Evolutionary conservation across 2,113 vertebrate species (phyloP).

Genomic region (Pachycephala philippinensis): DNA sequence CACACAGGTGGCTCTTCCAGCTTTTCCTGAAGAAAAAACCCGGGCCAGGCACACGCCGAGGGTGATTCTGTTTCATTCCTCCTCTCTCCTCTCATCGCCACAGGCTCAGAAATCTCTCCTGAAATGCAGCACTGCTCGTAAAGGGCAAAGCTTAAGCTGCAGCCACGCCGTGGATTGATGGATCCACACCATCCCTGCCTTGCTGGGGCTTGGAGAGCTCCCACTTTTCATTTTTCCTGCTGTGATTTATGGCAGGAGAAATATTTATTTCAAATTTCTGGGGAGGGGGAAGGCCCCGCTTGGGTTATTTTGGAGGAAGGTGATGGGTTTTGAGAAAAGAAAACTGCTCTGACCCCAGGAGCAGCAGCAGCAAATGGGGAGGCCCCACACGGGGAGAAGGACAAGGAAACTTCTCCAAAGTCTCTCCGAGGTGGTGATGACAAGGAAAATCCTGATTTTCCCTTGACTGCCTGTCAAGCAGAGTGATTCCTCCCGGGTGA

Average conservation of each 20-base stretch:
- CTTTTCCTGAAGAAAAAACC: not conserved
- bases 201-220: not conserved
- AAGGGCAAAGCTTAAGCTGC: not conserved
- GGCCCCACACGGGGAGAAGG: not conserved
- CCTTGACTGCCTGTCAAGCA: constrained; percentile 11
- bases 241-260: constrained; percentile 13
- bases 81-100: not conserved
- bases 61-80: not conserved
- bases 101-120: not conserved
- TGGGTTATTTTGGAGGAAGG: not conserved
- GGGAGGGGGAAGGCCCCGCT: not conserved
- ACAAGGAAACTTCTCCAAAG: not conserved
- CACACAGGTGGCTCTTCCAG: not conserved
- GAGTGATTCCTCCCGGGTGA: not conserved
- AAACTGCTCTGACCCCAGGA: not conserved
- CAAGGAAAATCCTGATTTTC: not conserved
- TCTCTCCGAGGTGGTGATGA: not conserved
- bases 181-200: not conserved
- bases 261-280: too few relatives aligned
- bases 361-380: not conserved
- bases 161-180: not conserved
- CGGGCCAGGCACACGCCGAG: not conserved
- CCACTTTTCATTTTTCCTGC: not conserved
- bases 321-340: not conserved
- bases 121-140: not conserved